These are phyloP conservation scores for Radopholus similis DNA, from an alignment of 1,140 invertebrate species.

Conservation along the genomic window DNA sequence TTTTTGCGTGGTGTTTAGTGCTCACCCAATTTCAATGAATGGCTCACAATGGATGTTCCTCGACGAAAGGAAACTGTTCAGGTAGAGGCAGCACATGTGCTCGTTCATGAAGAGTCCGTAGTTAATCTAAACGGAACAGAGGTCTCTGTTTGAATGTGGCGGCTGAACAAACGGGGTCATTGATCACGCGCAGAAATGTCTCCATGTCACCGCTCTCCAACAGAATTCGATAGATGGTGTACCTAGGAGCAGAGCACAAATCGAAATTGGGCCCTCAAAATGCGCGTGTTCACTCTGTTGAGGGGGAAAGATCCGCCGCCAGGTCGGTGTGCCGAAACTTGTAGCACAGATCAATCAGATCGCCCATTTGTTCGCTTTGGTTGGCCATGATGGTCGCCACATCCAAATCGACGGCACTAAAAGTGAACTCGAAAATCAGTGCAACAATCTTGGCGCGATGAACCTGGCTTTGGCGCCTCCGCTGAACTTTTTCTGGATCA, in stretches of 20 bases:
- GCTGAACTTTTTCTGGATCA: slow-evolving; percentile 56
- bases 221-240: slow-evolving; percentile 73
- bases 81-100: slow-evolving; percentile 73
- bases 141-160: not conserved
- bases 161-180: slow-evolving; percentile 66
- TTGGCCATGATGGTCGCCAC: slow-evolving; percentile 42
- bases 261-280: not conserved
- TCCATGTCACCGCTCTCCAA: slow-evolving; percentile 66
- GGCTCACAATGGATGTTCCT: slow-evolving; percentile 63
- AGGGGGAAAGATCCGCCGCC: slow-evolving; percentile 70
- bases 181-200: slow-evolving; percentile 71
- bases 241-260: slow-evolving; percentile 49
- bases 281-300: slow-evolving; percentile 67
- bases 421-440: not conserved
- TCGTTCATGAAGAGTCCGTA: slow-evolving; percentile 84
- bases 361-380: slow-evolving; percentile 47
- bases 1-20: not conserved
- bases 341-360: slow-evolving; percentile 53
- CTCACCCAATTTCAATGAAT: too few species aligned
- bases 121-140: slow-evolving; percentile 64
- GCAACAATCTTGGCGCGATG: not conserved
- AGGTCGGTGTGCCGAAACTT: slow-evolving; percentile 69
- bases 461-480: slow-evolving; percentile 49
- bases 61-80: slow-evolving; percentile 74
- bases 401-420: slow-evolving; percentile 56